Evolutionary conservation across 2,797 vertebrate genomes (phyloP), one percentile per base, ranked within the genome.

Genomic region (Cryptoblepharus egeriae): DNA sequence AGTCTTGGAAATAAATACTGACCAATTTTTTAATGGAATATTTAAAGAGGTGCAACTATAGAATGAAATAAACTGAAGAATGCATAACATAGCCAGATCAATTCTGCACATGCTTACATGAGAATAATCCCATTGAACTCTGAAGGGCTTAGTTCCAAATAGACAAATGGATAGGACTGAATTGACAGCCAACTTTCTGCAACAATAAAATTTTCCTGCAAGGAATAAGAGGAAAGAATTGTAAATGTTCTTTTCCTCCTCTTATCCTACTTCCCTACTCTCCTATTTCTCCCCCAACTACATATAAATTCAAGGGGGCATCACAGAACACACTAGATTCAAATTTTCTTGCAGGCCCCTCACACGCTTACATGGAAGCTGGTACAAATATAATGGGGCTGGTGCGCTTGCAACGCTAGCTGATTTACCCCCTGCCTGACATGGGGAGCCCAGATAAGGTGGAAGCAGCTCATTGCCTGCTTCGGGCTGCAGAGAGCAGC

Each of bases 1-100:
- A 69, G 58, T 52, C 77, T 68, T 24, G 2, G 86, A 83, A 82
- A 79, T 0, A 28, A 82, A 45, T 35, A 61, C 77, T 61, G 74
- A 81, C 79, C 90, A 81, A 88, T 83, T 69, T 18, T 76, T 73
- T 35, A 73, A n/a, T 74, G 83, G 83, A 89, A 88, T 85, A 88
- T 49, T 89, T 88, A 84, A 85, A 0, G 0, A 77, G 82, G 77
- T 69, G 72, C 65, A 86, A 8, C 45, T 39, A 71, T 3, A 76
- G 75, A 91, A 89, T 28, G 42, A 15, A 5, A 9, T 0, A 1
- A n/a, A 72, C 30, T 71, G 84, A 81, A 87, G 65, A 55, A 88
- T 28, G 16, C 1, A 0, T 12, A 75, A 9, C 3, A 0, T 58
- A 75, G 55, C 10, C 71, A 85, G 65, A 0, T 1, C n/a, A 18